Evolutionary conservation across 2,113 vertebrate genomes (phyloP), one percentile per base, ranked within the genome.

Genomic region (Amphiprion ocellaris): DNA sequence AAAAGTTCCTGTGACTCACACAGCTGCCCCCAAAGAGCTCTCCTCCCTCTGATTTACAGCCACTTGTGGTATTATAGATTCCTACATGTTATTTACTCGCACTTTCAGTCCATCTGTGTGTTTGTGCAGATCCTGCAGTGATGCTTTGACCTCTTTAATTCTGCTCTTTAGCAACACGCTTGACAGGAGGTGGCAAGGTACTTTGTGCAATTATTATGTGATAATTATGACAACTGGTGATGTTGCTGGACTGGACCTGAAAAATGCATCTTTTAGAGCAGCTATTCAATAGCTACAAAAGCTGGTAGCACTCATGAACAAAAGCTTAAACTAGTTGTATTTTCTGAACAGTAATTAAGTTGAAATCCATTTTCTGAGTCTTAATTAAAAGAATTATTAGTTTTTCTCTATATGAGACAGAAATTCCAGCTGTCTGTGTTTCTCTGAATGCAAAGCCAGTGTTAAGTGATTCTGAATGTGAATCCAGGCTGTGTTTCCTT

Each of bases 1-100:
- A 83, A 65, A 53, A 21, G 39, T 77, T 84, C 74, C 77, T 61
- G 63, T 92, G 87, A 91, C 86, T 93, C 90, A 92, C 86, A 81
- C 79, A 87, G 63, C 64, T 84, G 79, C 84, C 80, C 67, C 60
- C 66, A 39, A 28, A 74, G 46, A 71, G 68, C 74, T 58, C 44
- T 67, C 69, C 66, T 81, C 63, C 65, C 84, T 77, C 69, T 82
- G 67, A 72, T 85, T 63, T 56, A 84, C 71, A 82, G 79, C 77
- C 55, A 81, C 52, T 46, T 16, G 49, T 53, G 59, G 23, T 60
- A 58, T 83, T 83, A 79, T 53, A 84, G 56, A 81, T 65, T 69
- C 75, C 49, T 64, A 26, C n/a, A 71, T 67, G 11, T 46, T 84
- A 83, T 79, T 85, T 79, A 87, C 68, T 63, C 30, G 26, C 26